Conservation (phyloP, 2,113 vertebrate species). For the Typhlomys cinereus region DNA sequence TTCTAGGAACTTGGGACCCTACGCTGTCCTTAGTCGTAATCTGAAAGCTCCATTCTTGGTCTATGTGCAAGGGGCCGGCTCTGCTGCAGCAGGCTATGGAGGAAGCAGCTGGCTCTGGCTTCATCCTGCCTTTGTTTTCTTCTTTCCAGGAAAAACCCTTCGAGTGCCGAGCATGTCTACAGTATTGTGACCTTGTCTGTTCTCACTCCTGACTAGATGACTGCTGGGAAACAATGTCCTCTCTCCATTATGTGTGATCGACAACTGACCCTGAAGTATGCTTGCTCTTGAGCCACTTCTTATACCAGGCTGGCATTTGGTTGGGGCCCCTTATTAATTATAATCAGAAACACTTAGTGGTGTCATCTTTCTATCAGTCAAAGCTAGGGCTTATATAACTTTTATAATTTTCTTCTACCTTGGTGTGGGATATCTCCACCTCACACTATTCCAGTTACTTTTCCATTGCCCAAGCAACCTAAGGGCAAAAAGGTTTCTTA, state of each 20-base stretch:
- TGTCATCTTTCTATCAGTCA: constrained; percentile 48
- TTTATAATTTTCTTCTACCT: background rate
- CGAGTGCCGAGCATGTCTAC: background rate
- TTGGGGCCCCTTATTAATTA: constrained; percentile 14
- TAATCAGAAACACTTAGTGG: background rate
- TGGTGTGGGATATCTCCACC: background rate
- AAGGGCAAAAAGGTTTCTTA: no score
- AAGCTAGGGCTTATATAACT: background rate
- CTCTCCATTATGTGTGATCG: background rate
- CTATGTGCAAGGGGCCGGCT: background rate
- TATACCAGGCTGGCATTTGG: background rate
- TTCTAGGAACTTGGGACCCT: constrained; percentile 60
- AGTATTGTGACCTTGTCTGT: background rate
- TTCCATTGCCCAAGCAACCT: no score
- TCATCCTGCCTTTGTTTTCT: constrained; percentile 69
- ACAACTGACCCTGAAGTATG: background rate
- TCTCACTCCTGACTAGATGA: background rate
- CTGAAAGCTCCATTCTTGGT: constrained; percentile 53
- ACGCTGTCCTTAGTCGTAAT: background rate
- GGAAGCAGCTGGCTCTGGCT: constrained; percentile 60
- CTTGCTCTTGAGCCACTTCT: constrained; percentile 13
- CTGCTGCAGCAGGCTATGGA: constrained; percentile 8
- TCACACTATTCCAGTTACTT: no score
- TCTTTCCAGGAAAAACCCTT: constrained; percentile 74
- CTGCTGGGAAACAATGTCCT: background rate